A percentile compares a stretch with the other conserved stretches of the same genome.
phyloP scores from a whole-genome alignment of 2,888 invertebrate species.

The Hybos culiciformis region DNA sequence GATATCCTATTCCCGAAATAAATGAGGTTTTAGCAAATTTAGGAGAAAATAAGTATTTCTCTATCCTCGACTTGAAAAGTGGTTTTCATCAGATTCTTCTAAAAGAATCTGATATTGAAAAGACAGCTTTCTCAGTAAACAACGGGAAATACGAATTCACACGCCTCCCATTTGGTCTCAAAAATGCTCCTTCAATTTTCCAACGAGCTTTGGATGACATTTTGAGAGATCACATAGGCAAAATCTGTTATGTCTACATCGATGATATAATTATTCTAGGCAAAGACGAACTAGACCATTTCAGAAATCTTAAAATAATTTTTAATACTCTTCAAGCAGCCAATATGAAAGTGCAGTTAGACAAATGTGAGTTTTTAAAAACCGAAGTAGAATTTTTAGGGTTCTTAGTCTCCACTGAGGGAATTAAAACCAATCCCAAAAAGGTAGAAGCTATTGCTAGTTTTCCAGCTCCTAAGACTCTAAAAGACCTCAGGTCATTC shows the following conservation, averaged over 20 bases:
- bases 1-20: conserved; percentile 6
- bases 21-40: conserved; percentile 5
- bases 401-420: conserved; percentile 11
- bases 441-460: conserved; percentile 9
- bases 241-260: conserved; percentile 10
- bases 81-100: conserved; percentile 1
- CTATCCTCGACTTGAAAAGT: conserved; percentile 7
- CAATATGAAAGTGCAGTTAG: conserved; percentile 10
- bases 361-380: conserved; percentile 13
- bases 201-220: conserved; percentile 13
- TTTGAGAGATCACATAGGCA: conserved; percentile 8
- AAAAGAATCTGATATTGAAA: conserved; percentile 7
- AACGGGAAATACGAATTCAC: conserved; percentile 5
- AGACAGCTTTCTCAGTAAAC: conserved; percentile 7
- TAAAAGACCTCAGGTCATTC: conserved; percentile 8
- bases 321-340: conserved; percentile 5
- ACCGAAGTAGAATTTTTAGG: conserved; percentile 11
- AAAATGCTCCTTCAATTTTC: conserved; percentile 12
- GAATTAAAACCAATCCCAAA: conserved; percentile 11
- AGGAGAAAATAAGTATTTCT: conserved; percentile 6
- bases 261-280: conserved; percentile 11
- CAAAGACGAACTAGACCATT: conserved; percentile 9
- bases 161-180: conserved; percentile 7
- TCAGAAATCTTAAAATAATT: conserved; percentile 6
- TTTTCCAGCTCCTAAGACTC: conserved; percentile 9